Evolutionary conservation across 2,113 vertebrate genomes (phyloP).

Genomic region (Hucho hucho): DNA sequence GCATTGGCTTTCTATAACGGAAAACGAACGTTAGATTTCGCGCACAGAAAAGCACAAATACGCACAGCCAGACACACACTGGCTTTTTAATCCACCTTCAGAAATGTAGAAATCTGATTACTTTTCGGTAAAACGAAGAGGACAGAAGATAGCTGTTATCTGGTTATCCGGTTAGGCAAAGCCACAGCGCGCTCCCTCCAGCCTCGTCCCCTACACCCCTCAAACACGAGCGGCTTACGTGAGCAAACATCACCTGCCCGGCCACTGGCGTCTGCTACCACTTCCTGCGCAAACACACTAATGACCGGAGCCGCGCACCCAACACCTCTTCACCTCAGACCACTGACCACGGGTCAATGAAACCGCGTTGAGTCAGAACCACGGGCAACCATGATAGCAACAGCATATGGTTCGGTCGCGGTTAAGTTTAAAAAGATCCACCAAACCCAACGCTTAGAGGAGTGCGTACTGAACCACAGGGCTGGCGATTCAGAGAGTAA

Average conservation of each 20-base stretch:
- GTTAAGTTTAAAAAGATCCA: conserved; percentile 31
- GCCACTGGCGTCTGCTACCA: conserved; percentile 65
- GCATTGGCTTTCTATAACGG: conserved; percentile 61
- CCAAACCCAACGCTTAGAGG: conserved; percentile 27
- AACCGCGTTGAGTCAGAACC: conserved; percentile 26
- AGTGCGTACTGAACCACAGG: conserved; percentile 42
- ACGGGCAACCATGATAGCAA: conserved; percentile 45
- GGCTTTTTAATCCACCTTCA: conserved; percentile 45
- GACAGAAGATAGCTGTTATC: conserved; percentile 59
- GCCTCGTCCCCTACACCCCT: conserved; percentile 68
- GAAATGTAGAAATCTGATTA: conserved; percentile 39
- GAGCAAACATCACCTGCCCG: conserved; percentile 74
- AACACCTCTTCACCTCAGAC: conserved; percentile 2
- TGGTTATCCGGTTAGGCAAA: conserved; percentile 71
- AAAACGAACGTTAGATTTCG: conserved; percentile 48
- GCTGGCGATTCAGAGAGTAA: conserved; percentile 45
- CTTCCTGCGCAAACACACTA: conserved; percentile 72
- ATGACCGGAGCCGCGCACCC: conserved; percentile 52
- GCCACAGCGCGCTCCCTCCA: conserved; percentile 75
- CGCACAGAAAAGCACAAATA: conserved; percentile 55
- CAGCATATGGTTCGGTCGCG: conserved; percentile 11
- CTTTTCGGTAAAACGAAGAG: conserved; percentile 26
- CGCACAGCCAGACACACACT: conserved; percentile 25
- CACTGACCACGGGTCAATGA: not conserved
- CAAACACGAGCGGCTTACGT: conserved; percentile 67